These are phyloP conservation scores for Platorchestia sp. DNA, from an alignment of 1,140 invertebrate genomes.

Conservation along the genomic window DNA sequence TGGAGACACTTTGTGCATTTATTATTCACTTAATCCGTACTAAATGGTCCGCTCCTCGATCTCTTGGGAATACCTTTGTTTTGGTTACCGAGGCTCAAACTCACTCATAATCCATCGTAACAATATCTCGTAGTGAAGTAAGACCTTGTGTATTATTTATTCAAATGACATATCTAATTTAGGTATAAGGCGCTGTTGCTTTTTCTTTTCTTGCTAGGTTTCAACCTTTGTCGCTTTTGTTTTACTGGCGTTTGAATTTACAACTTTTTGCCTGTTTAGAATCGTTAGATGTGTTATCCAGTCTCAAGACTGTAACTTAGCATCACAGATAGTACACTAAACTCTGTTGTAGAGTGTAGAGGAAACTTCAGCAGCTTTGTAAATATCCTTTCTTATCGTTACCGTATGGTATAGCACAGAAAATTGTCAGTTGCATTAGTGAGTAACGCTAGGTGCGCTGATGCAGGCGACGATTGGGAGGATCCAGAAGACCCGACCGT, in stretches of 20 bases:
- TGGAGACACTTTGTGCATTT: no score
- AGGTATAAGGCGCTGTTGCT: no score
- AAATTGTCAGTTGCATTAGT: neutral
- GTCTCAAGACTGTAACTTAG: neutral
- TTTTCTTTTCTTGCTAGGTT: no score
- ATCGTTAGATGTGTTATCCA: neutral
- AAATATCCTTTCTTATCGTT: neutral
- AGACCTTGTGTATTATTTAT: no score
- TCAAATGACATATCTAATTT: no score
- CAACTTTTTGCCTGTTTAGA: neutral
- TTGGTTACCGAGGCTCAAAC: no score
- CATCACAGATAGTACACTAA: no score
- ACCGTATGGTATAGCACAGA: neutral
- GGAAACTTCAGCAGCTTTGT: neutral
- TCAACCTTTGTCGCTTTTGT: neutral
- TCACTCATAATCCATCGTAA: no score
- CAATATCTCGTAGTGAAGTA: no score
- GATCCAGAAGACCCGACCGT: constrained; percentile 97
- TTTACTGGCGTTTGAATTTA: neutral
- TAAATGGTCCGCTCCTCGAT: no score
- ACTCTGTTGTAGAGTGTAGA: neutral
- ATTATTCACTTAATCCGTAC: no score
- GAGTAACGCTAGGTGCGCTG: neutral
- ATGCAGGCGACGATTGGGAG: constrained; percentile 86
- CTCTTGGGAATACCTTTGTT: no score